Conservation (phyloP, 2,797 vertebrate species). For the Lacerta bilineata region DNA sequence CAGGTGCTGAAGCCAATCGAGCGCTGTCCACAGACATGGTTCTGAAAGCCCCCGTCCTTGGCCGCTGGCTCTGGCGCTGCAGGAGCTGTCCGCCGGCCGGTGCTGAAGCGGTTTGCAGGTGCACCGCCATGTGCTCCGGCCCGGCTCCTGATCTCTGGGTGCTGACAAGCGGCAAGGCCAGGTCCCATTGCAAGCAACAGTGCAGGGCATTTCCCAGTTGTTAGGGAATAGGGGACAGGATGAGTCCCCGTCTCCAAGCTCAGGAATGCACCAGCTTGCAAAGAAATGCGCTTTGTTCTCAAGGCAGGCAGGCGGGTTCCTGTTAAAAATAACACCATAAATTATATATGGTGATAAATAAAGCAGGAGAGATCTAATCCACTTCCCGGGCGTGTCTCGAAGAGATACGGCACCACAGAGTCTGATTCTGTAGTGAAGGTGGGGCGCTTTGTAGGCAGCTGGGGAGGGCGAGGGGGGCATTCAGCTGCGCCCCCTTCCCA, state of each 20-base stretch:
- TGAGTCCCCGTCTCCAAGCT: neutral
- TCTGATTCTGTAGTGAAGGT: no score
- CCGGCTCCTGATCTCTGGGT: no score
- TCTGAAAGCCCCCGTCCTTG: neutral
- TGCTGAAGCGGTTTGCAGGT: neutral
- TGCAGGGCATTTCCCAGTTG: neutral
- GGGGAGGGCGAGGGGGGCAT: neutral
- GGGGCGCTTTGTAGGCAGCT: neutral
- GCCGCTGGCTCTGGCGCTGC: accelerated
- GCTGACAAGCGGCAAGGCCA: no score
- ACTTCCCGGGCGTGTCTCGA: neutral
- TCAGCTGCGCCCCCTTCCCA: neutral
- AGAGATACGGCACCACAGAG: neutral
- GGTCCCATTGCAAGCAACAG: neutral
- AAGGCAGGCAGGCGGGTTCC: neutral
- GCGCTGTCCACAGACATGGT: conserved; percentile 14
- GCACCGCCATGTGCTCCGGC: neutral
- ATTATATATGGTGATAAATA: neutral
- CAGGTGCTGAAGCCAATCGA: neutral
- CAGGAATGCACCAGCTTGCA: neutral
- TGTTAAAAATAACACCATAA: neutral
- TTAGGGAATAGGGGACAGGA: neutral
- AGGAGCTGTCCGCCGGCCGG: neutral
- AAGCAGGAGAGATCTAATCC: neutral
- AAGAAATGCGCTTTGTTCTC: neutral